phyloP scores from a whole-genome alignment of 2,888 invertebrate genomes.

The Drosophila anomelani region DNA sequence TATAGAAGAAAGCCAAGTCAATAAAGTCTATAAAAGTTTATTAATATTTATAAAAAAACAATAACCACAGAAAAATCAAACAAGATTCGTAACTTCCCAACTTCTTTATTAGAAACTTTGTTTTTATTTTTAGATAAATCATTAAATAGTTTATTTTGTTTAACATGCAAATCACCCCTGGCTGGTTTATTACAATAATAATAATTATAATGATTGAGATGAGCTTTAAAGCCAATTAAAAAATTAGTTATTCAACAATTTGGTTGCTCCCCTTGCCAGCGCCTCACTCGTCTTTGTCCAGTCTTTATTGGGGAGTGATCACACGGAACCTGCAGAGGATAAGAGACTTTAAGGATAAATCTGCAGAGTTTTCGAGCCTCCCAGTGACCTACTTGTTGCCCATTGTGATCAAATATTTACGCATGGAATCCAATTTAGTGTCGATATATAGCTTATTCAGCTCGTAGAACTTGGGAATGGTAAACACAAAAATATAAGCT shows the following conservation, averaged over 20 bases:
- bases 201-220: not conserved
- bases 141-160: no score
- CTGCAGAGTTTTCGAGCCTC: not conserved
- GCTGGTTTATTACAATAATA: not conserved
- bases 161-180: no score
- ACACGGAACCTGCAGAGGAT: not conserved
- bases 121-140: no score
- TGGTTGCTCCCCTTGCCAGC: not conserved
- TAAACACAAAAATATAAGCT: not conserved
- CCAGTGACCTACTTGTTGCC: not conserved
- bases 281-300: not conserved
- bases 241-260: not conserved
- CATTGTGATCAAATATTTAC: not conserved
- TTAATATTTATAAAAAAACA: no score
- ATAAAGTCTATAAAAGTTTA: no score
- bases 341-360: no score
- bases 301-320: not conserved
- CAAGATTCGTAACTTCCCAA: no score
- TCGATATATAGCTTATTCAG: not conserved
- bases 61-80: no score
- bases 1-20: no score
- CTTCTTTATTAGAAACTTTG: no score
- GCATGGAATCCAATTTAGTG: not conserved
- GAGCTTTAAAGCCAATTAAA: not conserved
- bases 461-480: not conserved